Evolutionary conservation across 1,140 invertebrate genomes (phyloP), one percentile per base, ranked within the genome.

Genomic region (Adelges cooleyi): DNA sequence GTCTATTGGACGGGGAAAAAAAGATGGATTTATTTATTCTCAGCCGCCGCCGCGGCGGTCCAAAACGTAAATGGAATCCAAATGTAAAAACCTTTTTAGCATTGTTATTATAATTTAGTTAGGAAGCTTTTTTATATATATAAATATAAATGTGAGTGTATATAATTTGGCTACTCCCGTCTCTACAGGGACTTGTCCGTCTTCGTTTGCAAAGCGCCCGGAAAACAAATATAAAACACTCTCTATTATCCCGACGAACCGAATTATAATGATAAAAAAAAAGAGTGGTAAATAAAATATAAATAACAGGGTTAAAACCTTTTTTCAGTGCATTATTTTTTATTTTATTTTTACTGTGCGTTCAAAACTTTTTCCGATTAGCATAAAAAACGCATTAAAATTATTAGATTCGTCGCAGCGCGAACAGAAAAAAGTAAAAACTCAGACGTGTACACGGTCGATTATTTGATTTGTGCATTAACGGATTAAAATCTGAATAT

Each of bases 141-240:
- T 62, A 48, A 46, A 42, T 48, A 48, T 48, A 48, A 18, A 42
- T 54, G 25, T 42, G 13, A 25, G 38, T 62, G 33, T 59, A 40
- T 44, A 48, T 48, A 48, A 29, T 46, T 48, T 13, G 56, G 56
- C 17, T 48, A 62, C 46, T 46, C n/a, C 23, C 18, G 40, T 62
- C 56, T 62, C 56, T 62, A 48, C 46, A 46, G 56, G 56, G 56
- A 62, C 56, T 62, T 62, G 56, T 46, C 56, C 56, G 56, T 62
- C 56, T 62, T 62, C 56, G 56, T 62, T 62, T 62, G 27, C 56
- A 33, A 5, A 33, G 5, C 5, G 40, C 42, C 17, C 40, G 42
- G 44, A 62, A 62, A 62, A 62, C 56, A 62, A 62, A 62, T 62
- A 62, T 62, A 62, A 62, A 62, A 62, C 56, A 62, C 56, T 62